Base-by-base conservation (phyloP, 1,140 invertebrate species). In the roundworm (Caenorhabditis elegans) region DNA sequence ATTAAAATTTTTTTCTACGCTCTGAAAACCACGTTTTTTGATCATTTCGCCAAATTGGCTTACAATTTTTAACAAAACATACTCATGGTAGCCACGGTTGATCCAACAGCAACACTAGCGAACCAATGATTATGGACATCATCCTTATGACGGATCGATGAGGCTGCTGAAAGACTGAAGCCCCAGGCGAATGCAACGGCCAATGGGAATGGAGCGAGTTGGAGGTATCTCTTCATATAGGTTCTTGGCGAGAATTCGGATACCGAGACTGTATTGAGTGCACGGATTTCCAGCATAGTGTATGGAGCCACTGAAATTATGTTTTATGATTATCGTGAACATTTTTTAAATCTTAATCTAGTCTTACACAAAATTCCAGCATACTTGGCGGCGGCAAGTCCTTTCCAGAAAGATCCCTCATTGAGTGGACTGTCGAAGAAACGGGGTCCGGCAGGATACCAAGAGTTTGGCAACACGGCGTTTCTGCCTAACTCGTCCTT, bases 371-470 rank as follows among this genome's bases (percentile, higher is more conserved):
- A 76, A 22, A 89, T 31, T 26, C 82, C 83, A 36, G 86, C 53
- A 79, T 88, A 88, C 77, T 88, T 88, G 13, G 55, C 84, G 17
- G 82, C 60, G 22, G 83, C 85, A 13, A 87, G 53, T 43, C 86
- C 87, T 70, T 88, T 88, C 51, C 86, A 85, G 36, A 89, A 79
- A 34, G 86, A 83, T 51, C 87, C 87, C 55, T 88, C 88, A 60
- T 89, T 89, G 5, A 88, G 48, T 10, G 87, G 87, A 48, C 83
- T 87, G 65, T 88, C 84, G 55, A 86, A 89, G 77, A 88, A 88
- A 24, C 88, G 84, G 15, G 88, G 88, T 24, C 87, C 87, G 22
- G 78, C 55, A 43, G 82, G 78, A 77, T 78, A 80, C 78, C 76
- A 55, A 1, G n/a, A 34, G 51, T 77, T 80, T 36, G 80, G 60